Conservation (phyloP, 2,113 vertebrate species). For the Elachura formosa region DNA sequence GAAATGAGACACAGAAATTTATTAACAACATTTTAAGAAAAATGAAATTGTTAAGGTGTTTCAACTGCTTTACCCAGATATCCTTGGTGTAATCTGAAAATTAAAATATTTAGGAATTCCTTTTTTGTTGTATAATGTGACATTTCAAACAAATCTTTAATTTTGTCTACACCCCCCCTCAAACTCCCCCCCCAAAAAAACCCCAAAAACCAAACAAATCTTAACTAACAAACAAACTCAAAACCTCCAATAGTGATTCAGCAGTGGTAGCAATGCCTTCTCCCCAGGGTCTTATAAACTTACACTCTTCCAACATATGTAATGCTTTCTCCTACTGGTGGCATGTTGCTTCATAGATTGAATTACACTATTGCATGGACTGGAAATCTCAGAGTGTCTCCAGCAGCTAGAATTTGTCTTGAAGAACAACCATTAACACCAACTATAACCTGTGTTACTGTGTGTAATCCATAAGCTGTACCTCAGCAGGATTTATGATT, state of each 20-base stretch:
- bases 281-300: neutral
- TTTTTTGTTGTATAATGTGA: neutral
- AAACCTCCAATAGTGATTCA: neutral
- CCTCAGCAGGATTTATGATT: neutral
- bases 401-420: neutral
- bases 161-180: neutral
- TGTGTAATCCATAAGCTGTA: neutral
- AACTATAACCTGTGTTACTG: too few species aligned
- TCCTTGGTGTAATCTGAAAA: neutral
- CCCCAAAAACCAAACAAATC: neutral
- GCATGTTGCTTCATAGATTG: neutral
- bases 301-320: neutral
- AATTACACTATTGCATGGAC: neutral
- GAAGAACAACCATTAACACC: neutral
- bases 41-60: neutral
- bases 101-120: conserved; percentile 14
- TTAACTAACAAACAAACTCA: neutral
- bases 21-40: neutral
- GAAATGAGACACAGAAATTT: neutral
- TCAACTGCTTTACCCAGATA: neutral
- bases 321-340: neutral
- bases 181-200: too few species aligned
- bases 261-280: neutral
- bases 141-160: neutral
- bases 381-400: neutral